Conservation (phyloP, 2,113 vertebrate species). For the Tenebrosternarchus preto region DNA sequence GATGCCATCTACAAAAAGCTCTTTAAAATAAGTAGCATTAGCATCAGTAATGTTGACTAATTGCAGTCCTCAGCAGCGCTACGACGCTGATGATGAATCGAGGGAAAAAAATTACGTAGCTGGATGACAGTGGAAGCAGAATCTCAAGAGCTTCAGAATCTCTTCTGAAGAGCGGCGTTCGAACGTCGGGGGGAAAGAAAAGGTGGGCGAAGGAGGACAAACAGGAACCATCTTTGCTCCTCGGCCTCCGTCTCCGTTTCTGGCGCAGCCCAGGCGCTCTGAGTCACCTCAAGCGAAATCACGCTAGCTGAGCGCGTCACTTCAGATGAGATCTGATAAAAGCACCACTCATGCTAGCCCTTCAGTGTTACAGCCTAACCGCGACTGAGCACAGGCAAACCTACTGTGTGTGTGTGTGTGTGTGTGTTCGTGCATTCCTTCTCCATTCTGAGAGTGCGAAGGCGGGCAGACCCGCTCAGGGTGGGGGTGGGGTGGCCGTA, state of each 20-base stretch:
- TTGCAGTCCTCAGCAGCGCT: neutral
- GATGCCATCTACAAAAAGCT: neutral
- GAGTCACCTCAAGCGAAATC: conserved; percentile 13
- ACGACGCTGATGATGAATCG: neutral
- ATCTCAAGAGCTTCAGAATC: conserved; percentile 9
- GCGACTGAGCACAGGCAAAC: neutral
- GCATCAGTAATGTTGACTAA: neutral
- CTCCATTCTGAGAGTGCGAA: neutral
- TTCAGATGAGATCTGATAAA: conserved; percentile 36
- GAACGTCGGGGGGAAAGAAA: neutral
- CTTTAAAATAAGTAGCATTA: neutral
- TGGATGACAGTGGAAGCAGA: conserved; percentile 10
- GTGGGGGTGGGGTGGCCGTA: conserved; percentile 13
- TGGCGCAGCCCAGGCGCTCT: neutral
- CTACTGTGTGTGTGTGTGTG: neutral
- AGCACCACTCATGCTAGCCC: conserved; percentile 1
- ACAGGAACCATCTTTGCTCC: conserved; percentile 1
- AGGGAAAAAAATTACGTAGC: neutral
- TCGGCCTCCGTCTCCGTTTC: neutral
- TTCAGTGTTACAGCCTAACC: neutral
- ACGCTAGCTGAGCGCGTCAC: neutral
- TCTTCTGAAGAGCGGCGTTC: neutral
- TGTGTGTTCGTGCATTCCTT: neutral
- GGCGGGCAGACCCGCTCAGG: conserved; percentile 2
- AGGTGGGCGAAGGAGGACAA: neutral